Percentiles rank a stretch among this genome's conserved stretches.
phyloP scores from a whole-genome alignment of 2,113 vertebrate genomes.

The Ploceus nigricollis region DNA sequence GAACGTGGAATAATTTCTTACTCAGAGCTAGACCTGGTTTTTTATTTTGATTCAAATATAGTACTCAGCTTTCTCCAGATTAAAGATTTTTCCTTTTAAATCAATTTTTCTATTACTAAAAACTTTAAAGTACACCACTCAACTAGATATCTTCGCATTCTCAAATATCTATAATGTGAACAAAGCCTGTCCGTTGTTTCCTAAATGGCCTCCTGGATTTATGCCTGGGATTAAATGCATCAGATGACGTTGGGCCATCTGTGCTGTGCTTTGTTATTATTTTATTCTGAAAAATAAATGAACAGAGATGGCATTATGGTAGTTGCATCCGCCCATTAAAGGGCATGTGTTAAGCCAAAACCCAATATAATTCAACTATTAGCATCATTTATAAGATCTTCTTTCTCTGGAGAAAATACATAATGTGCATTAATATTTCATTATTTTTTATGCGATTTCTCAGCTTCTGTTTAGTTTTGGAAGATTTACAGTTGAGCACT shows the following conservation, averaged over 20 bases:
- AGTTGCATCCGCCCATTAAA: background rate
- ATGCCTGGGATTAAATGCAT: constrained; percentile 8
- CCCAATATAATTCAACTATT: background rate
- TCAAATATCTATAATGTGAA: background rate
- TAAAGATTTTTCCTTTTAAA: background rate
- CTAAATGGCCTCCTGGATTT: constrained; percentile 23
- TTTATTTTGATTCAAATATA: background rate
- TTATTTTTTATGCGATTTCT: background rate
- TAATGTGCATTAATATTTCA: background rate
- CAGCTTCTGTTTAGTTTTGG: background rate
- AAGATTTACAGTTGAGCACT: background rate
- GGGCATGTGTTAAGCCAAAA: background rate
- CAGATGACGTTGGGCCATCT: background rate
- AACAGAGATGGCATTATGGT: background rate
- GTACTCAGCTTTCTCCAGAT: background rate
- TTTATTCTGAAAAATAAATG: constrained; percentile 18
- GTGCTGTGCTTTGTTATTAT: background rate
- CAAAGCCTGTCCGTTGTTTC: background rate
- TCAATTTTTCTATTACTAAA: background rate
- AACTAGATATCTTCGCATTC: background rate
- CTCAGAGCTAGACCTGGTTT: background rate
- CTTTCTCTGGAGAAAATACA: constrained; percentile 1
- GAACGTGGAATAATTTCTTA: background rate
- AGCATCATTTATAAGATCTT: background rate
- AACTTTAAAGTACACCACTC: background rate